Base-by-base conservation (phyloP, 2,113 vertebrate species). In the Thomomys bottae region DNA sequence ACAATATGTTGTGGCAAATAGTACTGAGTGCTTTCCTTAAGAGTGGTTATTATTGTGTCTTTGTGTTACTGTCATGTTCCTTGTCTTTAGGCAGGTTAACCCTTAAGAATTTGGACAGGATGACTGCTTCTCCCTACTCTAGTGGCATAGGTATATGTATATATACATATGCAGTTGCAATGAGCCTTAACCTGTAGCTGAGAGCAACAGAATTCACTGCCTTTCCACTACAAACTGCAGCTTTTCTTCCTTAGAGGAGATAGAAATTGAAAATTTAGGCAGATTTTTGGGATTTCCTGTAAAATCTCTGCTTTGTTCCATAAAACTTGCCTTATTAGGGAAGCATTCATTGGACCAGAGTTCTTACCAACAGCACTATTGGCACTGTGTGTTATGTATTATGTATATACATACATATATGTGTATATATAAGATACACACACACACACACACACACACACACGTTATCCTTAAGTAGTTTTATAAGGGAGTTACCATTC, bases 1-100 rank as follows among this genome's bases (percentile, higher is more conserved):
- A 75, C 71, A 84, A 80, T 45, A 30, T 32, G 70, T 61, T 57
- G 8, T 21, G 81, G 70, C 83, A 87, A 92, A 93, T 90, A 59
- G 8, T 24, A 71, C 32, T 38, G 42, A 84, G 24, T 76, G 63
- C 63, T 59, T 87, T 87, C 79, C 64, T 88, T 40, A 26, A 90
- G 59, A 12, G 21, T 59, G 71, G 8, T 70, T 85, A 17, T 40
- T 40, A 21, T 28, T 75, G 5, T 66, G 54, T 83, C 73, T 38
- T 14, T 81, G 11, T 64, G 75, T 42, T 38, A 28, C 70, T 61
- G 12, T 90, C n/a, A 79, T 86, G 26, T 40, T 61, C 5, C 4
- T 57, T 2, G 70, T 63, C 26, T 20, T 54, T 42, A 67, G 24
- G 28, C 36, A 78, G 28, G 66, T n/a, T 36, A 14, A 40, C 42